Base-by-base conservation (phyloP, 2,888 invertebrate genomes). In the Caenorhabditis doughertyi region DNA sequence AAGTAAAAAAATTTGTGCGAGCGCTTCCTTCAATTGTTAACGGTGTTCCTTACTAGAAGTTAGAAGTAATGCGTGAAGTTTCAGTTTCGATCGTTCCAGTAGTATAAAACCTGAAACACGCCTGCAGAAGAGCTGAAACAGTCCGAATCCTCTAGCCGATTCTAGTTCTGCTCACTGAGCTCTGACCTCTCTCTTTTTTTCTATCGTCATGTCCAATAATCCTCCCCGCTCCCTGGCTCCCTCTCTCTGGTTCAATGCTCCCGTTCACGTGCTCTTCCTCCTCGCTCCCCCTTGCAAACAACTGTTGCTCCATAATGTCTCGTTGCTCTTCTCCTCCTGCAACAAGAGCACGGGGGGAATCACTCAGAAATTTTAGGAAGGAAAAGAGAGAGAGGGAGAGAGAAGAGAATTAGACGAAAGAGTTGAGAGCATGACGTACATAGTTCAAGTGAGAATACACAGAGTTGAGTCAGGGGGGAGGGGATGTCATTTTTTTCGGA, bases 371-470 rank as follows among this genome's bases (percentile, higher is more conserved):
- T 35, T 9, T 7, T 7, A 35, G 13, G 3, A 13, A 42, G 42
- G 16, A 3, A 25, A 7, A 25, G 32, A 51, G 29, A 35, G 21
- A 1, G 39, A 23, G 42, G 27, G 55, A 55, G 32, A 53, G 44
- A 53, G 53, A 70, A 25, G 44, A 44, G 56, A 55, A 44, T 58
- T 70, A 55, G 55, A 70, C 58, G 47, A 16, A 27, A 70, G 27
- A 56, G 25, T 13, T 29, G 18, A n/a, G 55, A 27, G n/a, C 23
- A 49, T 65, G 65, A 65, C 65, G 65, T 65, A 23, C 4, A n/a
- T 3, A 65, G 65, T 65, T 65, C 65, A 65, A 21, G 23, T 9
- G 25, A 27, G 64, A 7, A 29, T 64, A 64, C 16, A 16, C 2
- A 62, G 32, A 16, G 44, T 16, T 9, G 27, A 21, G 44, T 44